phyloP scores from a whole-genome alignment of 2,888 invertebrate species.

The Epinotia nisella region DNA sequence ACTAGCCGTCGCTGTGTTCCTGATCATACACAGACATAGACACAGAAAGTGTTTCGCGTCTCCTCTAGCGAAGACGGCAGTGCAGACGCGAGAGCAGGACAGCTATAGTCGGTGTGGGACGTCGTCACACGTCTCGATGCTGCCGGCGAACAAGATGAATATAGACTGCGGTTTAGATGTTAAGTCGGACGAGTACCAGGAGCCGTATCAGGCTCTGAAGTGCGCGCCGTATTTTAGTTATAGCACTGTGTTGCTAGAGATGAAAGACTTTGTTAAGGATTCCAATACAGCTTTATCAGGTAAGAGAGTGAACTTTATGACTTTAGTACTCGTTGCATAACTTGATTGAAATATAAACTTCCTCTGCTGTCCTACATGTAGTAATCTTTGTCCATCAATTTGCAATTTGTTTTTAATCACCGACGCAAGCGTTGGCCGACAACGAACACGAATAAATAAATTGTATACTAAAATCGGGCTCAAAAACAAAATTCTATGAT shows the following conservation, averaged over 20 bases:
- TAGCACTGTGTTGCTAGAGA: slow-evolving; percentile 90
- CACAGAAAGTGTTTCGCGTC: slow-evolving; percentile 90
- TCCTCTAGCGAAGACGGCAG: slow-evolving; percentile 83
- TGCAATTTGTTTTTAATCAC: no score
- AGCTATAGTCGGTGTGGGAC: slow-evolving; percentile 84
- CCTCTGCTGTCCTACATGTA: no score
- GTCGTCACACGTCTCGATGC: slow-evolving; percentile 77
- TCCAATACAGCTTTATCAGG: slow-evolving; percentile 74
- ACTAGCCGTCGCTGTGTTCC: slow-evolving; percentile 88
- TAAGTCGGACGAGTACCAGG: slow-evolving; percentile 90
- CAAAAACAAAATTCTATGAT: no score
- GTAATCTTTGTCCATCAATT: no score
- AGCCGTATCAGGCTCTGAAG: slow-evolving; percentile 90
- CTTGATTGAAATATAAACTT: no score
- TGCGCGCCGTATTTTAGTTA: slow-evolving; percentile 91
- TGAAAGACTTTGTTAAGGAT: slow-evolving; percentile 87
- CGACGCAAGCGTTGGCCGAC: no score
- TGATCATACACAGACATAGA: slow-evolving; percentile 88
- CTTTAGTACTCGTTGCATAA: background rate
- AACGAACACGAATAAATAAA: no score
- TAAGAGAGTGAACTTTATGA: slow-evolving; percentile 49
- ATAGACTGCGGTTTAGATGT: slow-evolving; percentile 85
- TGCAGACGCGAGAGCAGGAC: slow-evolving; percentile 80
- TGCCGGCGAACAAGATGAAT: slow-evolving; percentile 82
- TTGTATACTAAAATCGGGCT: no score